phyloP scores from a whole-genome alignment of 2,797 vertebrate genomes.

The Falco rusticolus region DNA sequence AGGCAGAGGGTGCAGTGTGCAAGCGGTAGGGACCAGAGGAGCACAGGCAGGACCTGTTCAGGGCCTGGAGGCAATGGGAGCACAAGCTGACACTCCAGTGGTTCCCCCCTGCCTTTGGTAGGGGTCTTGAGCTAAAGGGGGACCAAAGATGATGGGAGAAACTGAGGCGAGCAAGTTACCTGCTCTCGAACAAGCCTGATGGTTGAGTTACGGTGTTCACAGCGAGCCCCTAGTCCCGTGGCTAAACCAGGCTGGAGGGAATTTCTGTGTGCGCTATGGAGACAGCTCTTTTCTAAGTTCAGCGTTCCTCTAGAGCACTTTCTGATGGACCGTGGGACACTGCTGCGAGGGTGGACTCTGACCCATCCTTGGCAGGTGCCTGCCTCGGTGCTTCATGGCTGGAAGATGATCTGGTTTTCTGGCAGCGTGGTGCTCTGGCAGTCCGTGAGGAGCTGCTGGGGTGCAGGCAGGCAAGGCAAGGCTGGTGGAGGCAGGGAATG shows the following conservation, averaged over 20 bases:
- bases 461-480: neutral
- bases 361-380: neutral
- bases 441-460: neutral
- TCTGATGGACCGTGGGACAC: neutral
- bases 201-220: neutral
- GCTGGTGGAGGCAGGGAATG: neutral
- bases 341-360: neutral
- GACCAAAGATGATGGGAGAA: neutral
- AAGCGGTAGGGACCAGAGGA: neutral
- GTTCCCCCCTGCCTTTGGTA: neutral
- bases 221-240: fast-evolving
- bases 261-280: neutral
- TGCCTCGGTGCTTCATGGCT: neutral
- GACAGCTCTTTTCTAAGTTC: neutral
- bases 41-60: neutral
- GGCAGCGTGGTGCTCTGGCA: neutral
- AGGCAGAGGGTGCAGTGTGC: neutral
- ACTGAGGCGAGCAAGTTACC: fast-evolving
- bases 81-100: neutral
- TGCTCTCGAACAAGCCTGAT: neutral
- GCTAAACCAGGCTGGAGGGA: neutral
- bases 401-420: neutral
- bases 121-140: neutral
- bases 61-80: neutral
- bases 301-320: neutral